Base-by-base conservation (phyloP, 2,888 invertebrate species). In the Tachina fera region DNA sequence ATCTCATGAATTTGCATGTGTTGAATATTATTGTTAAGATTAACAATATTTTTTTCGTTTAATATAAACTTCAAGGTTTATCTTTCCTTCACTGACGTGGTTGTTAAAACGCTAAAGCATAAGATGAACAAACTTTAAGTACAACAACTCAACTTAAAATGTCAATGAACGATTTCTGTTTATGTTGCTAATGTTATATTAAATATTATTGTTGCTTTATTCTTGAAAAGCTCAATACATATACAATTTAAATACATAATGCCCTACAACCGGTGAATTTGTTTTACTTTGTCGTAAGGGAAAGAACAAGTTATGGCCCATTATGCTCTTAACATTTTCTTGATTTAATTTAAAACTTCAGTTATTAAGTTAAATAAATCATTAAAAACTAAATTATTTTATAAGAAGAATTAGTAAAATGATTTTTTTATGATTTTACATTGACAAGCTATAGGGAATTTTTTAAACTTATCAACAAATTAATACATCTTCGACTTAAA, bases 111-210 rank as follows among this genome's bases (percentile, higher is more conserved):
- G 16, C 41, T 53, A 22, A 13, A 67, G 56, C 58, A 22, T 47
- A 60, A 53, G 70, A 53, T 56, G 39, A 79, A 65, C 16, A 68
- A 84, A 56, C 56, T 65, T 67, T 78, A 78, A 58, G 60, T 63
- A 74, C 76, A 80, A 65, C 78, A 68, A 68, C 70, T 72, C 56
- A 71, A 71, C 77, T 84, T 67, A 70, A 67, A 79, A 86, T 67
- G 86, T 86, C 86, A 86, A 83, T 76, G 86, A 80, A 86, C 83
- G 77, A 87, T 85, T 83, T 82, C 68, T 72, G 68, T 70, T 75
- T 68, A 53, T 71, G 67, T 60, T 67, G 61, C 68, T 71, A 71
- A 71, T 79, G 61, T 63, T 19, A n/a, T 74, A 63, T 51, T 74
- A 31, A 60, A 13, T 53, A 61, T 70, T 79, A 56, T 79, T 68